Percentiles rank a stretch among this genome's conserved stretches.
Conservation (phyloP, 2,797 vertebrate species). For the Thunnus albacares region DNA sequence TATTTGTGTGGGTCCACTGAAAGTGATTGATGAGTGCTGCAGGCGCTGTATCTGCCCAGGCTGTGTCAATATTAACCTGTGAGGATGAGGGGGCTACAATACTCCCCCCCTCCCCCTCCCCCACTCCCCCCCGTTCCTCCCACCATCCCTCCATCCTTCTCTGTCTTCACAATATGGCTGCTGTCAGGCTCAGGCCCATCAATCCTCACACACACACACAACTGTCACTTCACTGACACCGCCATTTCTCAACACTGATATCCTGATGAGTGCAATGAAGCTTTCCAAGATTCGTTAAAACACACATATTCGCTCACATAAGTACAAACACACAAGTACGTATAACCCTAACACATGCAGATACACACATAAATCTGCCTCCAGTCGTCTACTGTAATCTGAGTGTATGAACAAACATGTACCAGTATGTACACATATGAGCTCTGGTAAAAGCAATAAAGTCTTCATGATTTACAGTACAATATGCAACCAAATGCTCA, state of each 20-base stretch:
- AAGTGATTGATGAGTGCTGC: slow-evolving; percentile 82
- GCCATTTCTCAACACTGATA: slow-evolving; percentile 95
- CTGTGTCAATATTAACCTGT: slow-evolving; percentile 99
- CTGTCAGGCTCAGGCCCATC: slow-evolving; percentile 92
- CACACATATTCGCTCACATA: slow-evolving; percentile 82
- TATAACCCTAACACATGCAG: slow-evolving; percentile 37
- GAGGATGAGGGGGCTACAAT: slow-evolving; percentile 86
- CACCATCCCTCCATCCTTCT: slow-evolving; percentile 83
- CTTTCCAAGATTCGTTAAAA: slow-evolving; percentile 92
- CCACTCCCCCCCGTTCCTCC: slow-evolving; percentile 51
- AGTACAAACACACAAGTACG: slow-evolving; percentile 59
- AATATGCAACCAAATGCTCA: slow-evolving; percentile 62
- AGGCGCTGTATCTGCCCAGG: slow-evolving; percentile 84
- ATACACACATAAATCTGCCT: slow-evolving; percentile 44
- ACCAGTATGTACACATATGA: slow-evolving; percentile 55
- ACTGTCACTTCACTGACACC: slow-evolving; percentile 93
- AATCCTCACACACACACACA: slow-evolving; percentile 84
- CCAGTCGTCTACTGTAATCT: slow-evolving; percentile 44
- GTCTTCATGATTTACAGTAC: slow-evolving; percentile 56
- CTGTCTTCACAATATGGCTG: slow-evolving; percentile 94
- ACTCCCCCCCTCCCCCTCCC: background rate
- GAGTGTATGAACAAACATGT: slow-evolving; percentile 56
- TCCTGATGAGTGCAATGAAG: slow-evolving; percentile 97
- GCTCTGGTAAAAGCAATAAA: slow-evolving; percentile 56
- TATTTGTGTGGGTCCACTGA: slow-evolving; percentile 70